Percentiles rank a stretch among this genome's conserved stretches.
These are phyloP conservation scores for Xiphorhynchus erythropygius DNA, from an alignment of 2,797 vertebrate species.

Conservation along the genomic window DNA sequence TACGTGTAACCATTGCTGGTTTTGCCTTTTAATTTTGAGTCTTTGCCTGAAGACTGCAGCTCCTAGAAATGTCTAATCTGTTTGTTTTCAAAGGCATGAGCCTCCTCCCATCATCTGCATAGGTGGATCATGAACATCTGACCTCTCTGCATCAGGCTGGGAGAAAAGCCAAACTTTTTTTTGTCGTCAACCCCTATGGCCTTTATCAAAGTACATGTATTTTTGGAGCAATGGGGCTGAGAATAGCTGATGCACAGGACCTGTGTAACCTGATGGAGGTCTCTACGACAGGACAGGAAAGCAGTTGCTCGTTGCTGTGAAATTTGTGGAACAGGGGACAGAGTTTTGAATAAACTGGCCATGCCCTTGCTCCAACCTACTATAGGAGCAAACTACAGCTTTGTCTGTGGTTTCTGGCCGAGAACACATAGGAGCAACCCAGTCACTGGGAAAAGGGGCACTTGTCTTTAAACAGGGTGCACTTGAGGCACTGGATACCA, in stretches of 20 bases:
- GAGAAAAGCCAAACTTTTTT: background rate
- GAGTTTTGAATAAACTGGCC: background rate
- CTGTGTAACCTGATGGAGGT: background rate
- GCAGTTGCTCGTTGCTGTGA: rapidly evolving
- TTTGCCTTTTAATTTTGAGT: background rate
- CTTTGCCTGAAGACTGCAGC: background rate
- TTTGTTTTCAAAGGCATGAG: background rate
- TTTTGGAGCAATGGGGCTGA: background rate
- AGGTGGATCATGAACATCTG: background rate
- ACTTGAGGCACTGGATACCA: background rate
- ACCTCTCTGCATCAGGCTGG: background rate
- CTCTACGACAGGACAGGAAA: background rate
- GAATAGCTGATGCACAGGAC: background rate
- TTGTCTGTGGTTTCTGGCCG: background rate
- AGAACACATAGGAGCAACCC: rapidly evolving
- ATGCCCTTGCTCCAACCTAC: rapidly evolving
- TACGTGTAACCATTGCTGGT: rapidly evolving
- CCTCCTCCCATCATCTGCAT: background rate
- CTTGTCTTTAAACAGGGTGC: background rate
- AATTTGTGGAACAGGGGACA: background rate
- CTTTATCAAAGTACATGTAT: rapidly evolving
- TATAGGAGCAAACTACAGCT: background rate
- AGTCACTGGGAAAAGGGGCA: background rate
- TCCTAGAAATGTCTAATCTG: background rate
- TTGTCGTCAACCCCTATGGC: background rate